Percentiles rank a stretch among this genome's conserved stretches.
Conservation (phyloP, 2,113 vertebrate genomes). For the Anhinga anhinga region DNA sequence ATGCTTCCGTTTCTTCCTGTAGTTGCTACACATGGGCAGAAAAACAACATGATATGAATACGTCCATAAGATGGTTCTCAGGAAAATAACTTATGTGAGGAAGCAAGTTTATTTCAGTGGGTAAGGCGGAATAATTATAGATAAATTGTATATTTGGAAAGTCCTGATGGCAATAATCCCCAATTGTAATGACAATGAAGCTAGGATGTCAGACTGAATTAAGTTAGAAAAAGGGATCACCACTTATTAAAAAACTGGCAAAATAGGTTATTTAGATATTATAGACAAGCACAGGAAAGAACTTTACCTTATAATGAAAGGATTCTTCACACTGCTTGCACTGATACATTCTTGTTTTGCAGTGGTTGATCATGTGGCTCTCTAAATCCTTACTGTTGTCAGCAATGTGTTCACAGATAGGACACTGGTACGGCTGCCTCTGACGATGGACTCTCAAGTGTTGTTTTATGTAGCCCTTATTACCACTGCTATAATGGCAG, state of each 20-base stretch:
- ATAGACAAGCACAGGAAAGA: background rate
- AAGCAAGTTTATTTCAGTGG: background rate
- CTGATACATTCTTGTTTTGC: slow-evolving; percentile 89
- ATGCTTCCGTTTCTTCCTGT: background rate
- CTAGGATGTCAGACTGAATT: background rate
- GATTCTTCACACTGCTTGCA: slow-evolving; percentile 88
- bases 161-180: background rate
- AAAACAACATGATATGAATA: background rate
- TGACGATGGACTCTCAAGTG: slow-evolving; percentile 92
- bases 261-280: background rate
- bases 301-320: slow-evolving; percentile 93
- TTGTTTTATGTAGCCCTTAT: slow-evolving; percentile 97
- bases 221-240: background rate
- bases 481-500: slow-evolving; percentile 92
- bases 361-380: slow-evolving; percentile 96
- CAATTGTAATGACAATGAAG: background rate
- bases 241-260: background rate
- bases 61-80: background rate
- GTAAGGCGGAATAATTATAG: background rate
- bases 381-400: slow-evolving; percentile 88
- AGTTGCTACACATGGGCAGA: background rate
- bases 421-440: slow-evolving; percentile 93
- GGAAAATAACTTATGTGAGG: background rate
- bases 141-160: background rate
- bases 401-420: slow-evolving; percentile 94